Percentiles rank a stretch among this genome's conserved stretches.
phyloP scores from a whole-genome alignment of 2,888 invertebrate genomes.

The Nycteola revayana region DNA sequence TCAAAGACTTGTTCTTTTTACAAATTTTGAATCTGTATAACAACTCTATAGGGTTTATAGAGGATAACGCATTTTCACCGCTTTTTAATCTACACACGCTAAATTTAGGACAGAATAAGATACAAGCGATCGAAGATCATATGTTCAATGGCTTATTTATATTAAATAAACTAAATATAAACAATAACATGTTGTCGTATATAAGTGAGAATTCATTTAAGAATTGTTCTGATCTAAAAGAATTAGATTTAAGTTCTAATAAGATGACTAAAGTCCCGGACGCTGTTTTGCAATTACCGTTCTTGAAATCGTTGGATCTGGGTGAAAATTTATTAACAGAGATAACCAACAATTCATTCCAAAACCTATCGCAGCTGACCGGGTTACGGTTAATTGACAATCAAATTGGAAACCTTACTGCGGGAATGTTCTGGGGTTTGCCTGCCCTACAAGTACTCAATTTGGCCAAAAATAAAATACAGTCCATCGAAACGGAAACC shows the following conservation, averaged over 20 bases:
- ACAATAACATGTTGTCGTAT: constrained; percentile 90
- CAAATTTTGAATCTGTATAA: constrained; percentile 93
- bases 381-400: constrained; percentile 95
- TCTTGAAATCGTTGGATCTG: constrained; percentile 93
- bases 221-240: constrained; percentile 94
- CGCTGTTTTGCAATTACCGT: constrained; percentile 90
- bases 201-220: constrained; percentile 91
- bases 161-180: constrained; percentile 90
- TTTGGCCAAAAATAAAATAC: constrained; percentile 94
- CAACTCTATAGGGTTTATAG: constrained; percentile 91
- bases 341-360: constrained; percentile 92
- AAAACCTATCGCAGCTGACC: constrained; percentile 92
- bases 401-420: constrained; percentile 92
- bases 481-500: constrained; percentile 91
- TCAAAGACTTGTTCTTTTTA: constrained; percentile 93
- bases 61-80: constrained; percentile 92
- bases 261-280: constrained; percentile 91
- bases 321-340: constrained; percentile 94
- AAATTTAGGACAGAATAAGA: constrained; percentile 92
- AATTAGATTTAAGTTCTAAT: constrained; percentile 94
- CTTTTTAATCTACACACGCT: constrained; percentile 94
- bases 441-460: constrained; percentile 92
- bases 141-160: constrained; percentile 93
- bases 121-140: constrained; percentile 89
- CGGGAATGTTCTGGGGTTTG: constrained; percentile 92